phyloP scores from a whole-genome alignment of 2,797 vertebrate genomes.

The Sebastes miniatus region DNA sequence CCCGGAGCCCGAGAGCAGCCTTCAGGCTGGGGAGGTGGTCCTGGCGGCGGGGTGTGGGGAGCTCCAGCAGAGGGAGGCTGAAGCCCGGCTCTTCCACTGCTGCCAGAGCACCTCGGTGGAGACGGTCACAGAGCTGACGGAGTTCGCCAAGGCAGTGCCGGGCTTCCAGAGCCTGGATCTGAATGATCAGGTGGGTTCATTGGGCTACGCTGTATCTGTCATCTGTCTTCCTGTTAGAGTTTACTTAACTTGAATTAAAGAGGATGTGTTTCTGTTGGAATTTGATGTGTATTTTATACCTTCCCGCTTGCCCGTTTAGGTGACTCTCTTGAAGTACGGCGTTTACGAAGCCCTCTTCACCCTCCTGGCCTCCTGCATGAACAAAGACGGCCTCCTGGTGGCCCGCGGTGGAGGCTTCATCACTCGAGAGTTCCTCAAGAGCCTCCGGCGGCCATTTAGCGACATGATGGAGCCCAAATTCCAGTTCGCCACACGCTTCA shows the following conservation, averaged over 20 bases:
- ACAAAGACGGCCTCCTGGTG: conserved; percentile 95
- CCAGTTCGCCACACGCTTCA: conserved; percentile 96
- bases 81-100: conserved; percentile 91
- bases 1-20: not conserved
- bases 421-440: conserved; percentile 95
- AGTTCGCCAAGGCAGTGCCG: conserved; percentile 95
- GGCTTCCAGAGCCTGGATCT: conserved; percentile 90
- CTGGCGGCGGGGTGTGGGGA: conserved; percentile 15
- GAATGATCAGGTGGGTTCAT: conserved; percentile 86
- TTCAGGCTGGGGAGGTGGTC: not conserved
- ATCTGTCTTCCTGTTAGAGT: not conserved
- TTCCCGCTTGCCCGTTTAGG: conserved; percentile 51
- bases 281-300: not conserved
- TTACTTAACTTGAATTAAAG: not conserved
- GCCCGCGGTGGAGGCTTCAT: conserved; percentile 92
- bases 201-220: not conserved
- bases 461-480: conserved; percentile 99
- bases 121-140: conserved; percentile 93
- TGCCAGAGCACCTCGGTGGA: conserved; percentile 94
- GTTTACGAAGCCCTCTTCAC: conserved; percentile 96
- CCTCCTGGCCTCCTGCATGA: conserved; percentile 95
- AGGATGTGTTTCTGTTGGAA: not conserved
- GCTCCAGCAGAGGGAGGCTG: conserved; percentile 89
- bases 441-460: conserved; percentile 92
- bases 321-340: conserved; percentile 93